Evolutionary conservation across 2,888 invertebrate genomes (phyloP).

Genomic region (Stenolophus ochropezus): DNA sequence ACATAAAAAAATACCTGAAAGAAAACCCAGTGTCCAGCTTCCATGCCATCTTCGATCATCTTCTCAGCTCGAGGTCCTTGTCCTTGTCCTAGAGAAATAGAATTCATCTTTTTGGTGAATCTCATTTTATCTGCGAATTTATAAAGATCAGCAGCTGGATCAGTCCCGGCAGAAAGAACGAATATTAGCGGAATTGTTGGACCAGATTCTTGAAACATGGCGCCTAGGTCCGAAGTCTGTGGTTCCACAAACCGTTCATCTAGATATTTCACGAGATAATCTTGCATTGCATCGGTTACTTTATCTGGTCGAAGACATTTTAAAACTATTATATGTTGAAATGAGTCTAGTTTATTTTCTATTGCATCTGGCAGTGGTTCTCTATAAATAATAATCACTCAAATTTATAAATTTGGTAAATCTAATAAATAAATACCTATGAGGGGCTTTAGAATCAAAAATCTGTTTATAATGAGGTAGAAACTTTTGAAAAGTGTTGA

Average conservation of each 20-base stretch:
- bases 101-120: slow-evolving; percentile 83
- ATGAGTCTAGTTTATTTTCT: slow-evolving; percentile 78
- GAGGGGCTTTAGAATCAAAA: slow-evolving; percentile 82
- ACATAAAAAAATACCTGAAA: slow-evolving; percentile 82
- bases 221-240: slow-evolving; percentile 88
- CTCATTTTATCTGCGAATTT: slow-evolving; percentile 90
- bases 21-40: slow-evolving; percentile 91
- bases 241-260: slow-evolving; percentile 90
- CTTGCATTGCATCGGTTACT: slow-evolving; percentile 86
- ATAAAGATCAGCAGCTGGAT: slow-evolving; percentile 87
- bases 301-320: slow-evolving; percentile 91
- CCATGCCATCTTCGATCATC: slow-evolving; percentile 83
- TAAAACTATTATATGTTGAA: slow-evolving; percentile 86
- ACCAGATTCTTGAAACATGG: slow-evolving; percentile 87
- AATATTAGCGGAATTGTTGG: slow-evolving; percentile 88
- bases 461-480: slow-evolving; percentile 77
- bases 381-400: slow-evolving; percentile 69
- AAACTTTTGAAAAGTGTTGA: slow-evolving; percentile 76
- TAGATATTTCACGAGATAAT: slow-evolving; percentile 81
- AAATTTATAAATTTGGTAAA: slow-evolving; percentile 16
- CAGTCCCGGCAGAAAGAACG: slow-evolving; percentile 92
- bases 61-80: slow-evolving; percentile 90
- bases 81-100: slow-evolving; percentile 92
- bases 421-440: slow-evolving; percentile 72
- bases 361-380: slow-evolving; percentile 80